phyloP scores from a whole-genome alignment of 1,140 invertebrate genomes.

The Amyelois transitella region DNA sequence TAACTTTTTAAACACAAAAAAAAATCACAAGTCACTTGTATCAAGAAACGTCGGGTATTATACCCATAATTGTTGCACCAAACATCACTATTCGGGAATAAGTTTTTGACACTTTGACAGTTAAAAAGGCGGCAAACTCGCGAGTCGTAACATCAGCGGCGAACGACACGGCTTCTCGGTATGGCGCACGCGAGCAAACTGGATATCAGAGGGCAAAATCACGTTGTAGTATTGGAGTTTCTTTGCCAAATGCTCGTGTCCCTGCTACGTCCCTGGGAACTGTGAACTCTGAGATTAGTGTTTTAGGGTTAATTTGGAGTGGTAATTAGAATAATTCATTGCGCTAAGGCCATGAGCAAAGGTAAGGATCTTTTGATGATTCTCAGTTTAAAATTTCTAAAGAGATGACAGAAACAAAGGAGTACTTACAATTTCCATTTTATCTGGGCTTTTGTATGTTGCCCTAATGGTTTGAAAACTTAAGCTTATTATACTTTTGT shows the following conservation, averaged over 20 bases:
- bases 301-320: no score
- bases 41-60: conserved; percentile 14
- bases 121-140: conserved; percentile 20
- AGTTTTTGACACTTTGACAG: conserved; percentile 20
- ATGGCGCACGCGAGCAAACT: conserved; percentile 45
- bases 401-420: no score
- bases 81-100: conserved; percentile 10
- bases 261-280: neutral
- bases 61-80: conserved; percentile 25
- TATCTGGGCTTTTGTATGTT: no score
- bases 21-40: conserved; percentile 10
- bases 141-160: conserved; percentile 2
- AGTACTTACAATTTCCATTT: no score
- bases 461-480: no score
- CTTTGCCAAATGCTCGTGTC: neutral
- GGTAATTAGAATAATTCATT: no score
- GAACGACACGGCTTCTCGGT: conserved; percentile 15
- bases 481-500: no score
- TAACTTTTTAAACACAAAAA: conserved; percentile 15
- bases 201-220: conserved; percentile 16
- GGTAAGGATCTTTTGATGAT: no score
- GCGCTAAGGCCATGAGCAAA: no score
- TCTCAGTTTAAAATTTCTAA: no score
- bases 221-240: conserved; percentile 5
- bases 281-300: neutral